Base-by-base conservation (phyloP, 2,113 vertebrate genomes). In the Sceloporus undulatus region DNA sequence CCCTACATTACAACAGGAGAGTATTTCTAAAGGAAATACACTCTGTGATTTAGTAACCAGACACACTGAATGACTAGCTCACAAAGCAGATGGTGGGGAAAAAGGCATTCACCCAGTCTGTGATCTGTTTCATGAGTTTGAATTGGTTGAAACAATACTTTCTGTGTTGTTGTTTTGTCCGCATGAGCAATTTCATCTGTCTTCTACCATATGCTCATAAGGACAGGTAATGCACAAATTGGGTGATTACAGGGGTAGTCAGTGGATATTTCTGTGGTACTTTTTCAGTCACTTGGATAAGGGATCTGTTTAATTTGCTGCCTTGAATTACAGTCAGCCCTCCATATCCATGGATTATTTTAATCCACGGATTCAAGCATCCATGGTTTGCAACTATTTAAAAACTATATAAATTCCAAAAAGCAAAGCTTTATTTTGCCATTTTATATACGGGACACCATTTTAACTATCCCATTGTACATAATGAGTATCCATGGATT, bases 31-130 rank as follows among this genome's bases (percentile, higher is more conserved):
- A 93, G 0, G 54, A 92, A 92, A 76, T 66, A 88, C 85, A 85
- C 92, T 27, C 86, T 74, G 92, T 18, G 42, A 84, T 62, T 87
- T 52, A 78, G 90, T 81, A 90, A 95, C 59, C 94, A 87, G 85
- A 92, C 81, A 90, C 86, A 88, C 82, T 59, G 76, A 76, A 77
- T 77, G 92, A 85, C 84, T 85, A 88, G 85, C 85, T 80, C 78
- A 91, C 91, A 87, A 91, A 91, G 89, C 93, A 90, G 91, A 90
- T 87, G 9, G 2, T 79, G 71, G 85, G 90, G 85, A 81, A 94
- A 91, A 92, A 92, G 85, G 85, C 85, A 91, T 93, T 93, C 91
- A 94, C 91, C 92, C 89, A 92, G 92, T 89, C 94, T 91, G 48
- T 23, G 85, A 91, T 84, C 92, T 87, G 38, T 89, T 92, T 16